Evolutionary conservation across 2,113 vertebrate genomes (phyloP).

Genomic region (Erinaceus europaeus): DNA sequence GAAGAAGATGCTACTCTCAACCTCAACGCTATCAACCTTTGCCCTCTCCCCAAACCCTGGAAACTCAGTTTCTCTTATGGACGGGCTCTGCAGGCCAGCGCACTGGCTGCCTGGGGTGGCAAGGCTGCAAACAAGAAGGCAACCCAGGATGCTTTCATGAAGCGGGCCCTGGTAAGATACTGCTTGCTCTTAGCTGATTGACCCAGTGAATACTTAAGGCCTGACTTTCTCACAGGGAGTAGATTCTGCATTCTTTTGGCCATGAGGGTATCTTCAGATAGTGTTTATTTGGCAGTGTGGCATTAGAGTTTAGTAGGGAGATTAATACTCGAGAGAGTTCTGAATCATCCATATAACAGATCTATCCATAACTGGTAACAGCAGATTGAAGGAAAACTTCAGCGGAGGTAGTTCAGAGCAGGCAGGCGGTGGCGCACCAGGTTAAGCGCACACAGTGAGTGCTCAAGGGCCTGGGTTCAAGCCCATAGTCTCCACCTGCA

Average conservation of each 20-base stretch:
- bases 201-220: not conserved
- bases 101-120: slow-evolving; percentile 93
- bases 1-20: slow-evolving; percentile 97
- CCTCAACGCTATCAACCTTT: slow-evolving; percentile 95
- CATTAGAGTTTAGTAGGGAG: not conserved
- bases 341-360: not conserved
- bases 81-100: slow-evolving; percentile 94
- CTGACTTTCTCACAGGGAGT: not conserved
- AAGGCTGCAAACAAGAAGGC: slow-evolving; percentile 90
- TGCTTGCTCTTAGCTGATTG: not conserved
- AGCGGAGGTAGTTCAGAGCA: not conserved
- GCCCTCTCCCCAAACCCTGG: slow-evolving; percentile 91
- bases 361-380: not conserved
- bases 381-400: not conserved
- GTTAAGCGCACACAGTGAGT: too few relatives aligned
- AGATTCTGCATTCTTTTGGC: not conserved
- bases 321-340: not conserved
- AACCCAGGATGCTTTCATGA: slow-evolving; percentile 90
- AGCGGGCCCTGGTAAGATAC: slow-evolving; percentile 88
- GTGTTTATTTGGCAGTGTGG: not conserved
- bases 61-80: slow-evolving; percentile 97
- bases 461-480: too few relatives aligned
- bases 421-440: too few relatives aligned
- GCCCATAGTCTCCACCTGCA: too few relatives aligned
- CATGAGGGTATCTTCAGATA: not conserved